phyloP scores from a whole-genome alignment of 2,797 vertebrate species.

The Oryzias sinensis region DNA sequence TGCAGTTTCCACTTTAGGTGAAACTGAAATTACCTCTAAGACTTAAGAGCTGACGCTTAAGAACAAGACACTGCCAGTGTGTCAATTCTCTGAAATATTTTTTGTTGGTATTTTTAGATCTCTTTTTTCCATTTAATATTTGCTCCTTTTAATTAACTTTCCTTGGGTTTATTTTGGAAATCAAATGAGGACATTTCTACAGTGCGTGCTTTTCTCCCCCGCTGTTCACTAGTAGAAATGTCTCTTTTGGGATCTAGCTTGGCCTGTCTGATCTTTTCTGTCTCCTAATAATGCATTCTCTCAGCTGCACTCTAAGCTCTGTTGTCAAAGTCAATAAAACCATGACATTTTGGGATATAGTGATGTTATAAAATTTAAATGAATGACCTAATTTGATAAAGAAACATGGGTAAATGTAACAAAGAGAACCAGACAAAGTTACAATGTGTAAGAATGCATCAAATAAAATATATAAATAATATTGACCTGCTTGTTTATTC shows the following conservation, averaged over 20 bases:
- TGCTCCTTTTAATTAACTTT: slow-evolving; percentile 21
- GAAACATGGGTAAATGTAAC: not conserved
- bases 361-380: slow-evolving; percentile 27
- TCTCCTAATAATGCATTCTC: slow-evolving; percentile 30
- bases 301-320: slow-evolving; percentile 16
- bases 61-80: slow-evolving; percentile 7
- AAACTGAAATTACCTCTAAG: slow-evolving; percentile 35
- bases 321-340: slow-evolving; percentile 25
- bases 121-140: slow-evolving; percentile 7
- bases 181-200: slow-evolving; percentile 36
- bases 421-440: slow-evolving; percentile 12
- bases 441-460: not conserved
- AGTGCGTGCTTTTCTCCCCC: slow-evolving; percentile 17
- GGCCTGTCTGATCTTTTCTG: slow-evolving; percentile 26
- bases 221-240: slow-evolving; percentile 5
- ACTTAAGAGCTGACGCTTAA: slow-evolving; percentile 18
- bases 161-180: slow-evolving; percentile 28
- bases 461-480: too few relatives aligned
- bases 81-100: slow-evolving; percentile 13
- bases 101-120: slow-evolving; percentile 2
- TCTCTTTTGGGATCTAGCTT: slow-evolving; percentile 13
- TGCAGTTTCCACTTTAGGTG: slow-evolving; percentile 32
- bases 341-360: slow-evolving; percentile 7
- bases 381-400: slow-evolving; percentile 8
- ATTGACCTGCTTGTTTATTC: too few relatives aligned